These are phyloP conservation scores for Pycnonotus jocosus DNA, from an alignment of 2,113 vertebrate genomes.

Conservation along the genomic window DNA sequence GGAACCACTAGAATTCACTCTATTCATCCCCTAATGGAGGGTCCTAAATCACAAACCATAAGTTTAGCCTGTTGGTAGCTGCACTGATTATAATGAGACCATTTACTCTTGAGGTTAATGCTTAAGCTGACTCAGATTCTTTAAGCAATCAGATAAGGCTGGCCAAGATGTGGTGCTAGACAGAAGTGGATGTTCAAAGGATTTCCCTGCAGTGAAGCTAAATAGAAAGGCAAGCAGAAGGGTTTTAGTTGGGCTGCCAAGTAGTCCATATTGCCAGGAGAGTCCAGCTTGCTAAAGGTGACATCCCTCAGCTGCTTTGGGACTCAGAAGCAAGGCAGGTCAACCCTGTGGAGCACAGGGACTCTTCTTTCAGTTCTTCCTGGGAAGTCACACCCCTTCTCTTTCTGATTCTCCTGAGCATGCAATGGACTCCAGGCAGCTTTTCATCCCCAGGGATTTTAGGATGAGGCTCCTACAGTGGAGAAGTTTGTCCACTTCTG, in stretches of 20 bases:
- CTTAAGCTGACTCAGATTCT: neutral
- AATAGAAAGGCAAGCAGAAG: neutral
- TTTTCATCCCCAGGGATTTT: neutral
- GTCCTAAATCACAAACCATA: slow-evolving; percentile 3
- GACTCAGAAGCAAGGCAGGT: neutral
- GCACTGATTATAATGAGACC: slow-evolving; percentile 26
- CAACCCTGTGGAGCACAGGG: neutral
- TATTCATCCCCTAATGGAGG: neutral
- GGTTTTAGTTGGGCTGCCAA: neutral
- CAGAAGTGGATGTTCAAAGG: neutral
- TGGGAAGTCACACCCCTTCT: neutral
- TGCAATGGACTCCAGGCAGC: neutral
- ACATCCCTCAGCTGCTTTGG: neutral
- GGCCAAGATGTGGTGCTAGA: neutral
- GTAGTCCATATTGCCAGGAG: neutral
- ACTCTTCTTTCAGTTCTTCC: neutral
- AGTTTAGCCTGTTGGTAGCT: slow-evolving; percentile 17
- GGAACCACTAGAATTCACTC: slow-evolving; percentile 36
- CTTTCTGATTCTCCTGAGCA: neutral
- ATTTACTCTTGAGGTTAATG: slow-evolving; percentile 50
- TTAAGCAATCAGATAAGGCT: slow-evolving; percentile 5
- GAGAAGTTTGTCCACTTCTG: neutral
- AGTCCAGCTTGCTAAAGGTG: neutral
- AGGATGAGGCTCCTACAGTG: neutral
- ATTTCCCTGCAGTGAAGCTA: neutral